Conservation (phyloP, 2,888 invertebrate species). For the Troides aeacus region DNA sequence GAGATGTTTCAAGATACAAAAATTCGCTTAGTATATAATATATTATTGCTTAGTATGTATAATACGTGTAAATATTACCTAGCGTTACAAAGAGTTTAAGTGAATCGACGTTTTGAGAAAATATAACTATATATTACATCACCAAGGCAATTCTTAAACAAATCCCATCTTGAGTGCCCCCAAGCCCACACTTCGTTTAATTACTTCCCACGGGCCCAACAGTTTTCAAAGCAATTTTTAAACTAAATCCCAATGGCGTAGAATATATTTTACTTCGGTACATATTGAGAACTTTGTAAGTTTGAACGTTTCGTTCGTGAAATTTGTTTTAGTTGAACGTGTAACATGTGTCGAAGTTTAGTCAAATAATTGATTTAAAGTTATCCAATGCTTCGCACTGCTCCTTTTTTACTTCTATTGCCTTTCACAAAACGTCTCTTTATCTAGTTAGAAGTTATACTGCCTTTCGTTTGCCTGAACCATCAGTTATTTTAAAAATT, state of each 20-base stretch:
- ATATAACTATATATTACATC: background rate
- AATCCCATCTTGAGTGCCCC: constrained; percentile 1
- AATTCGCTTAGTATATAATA: too few species aligned
- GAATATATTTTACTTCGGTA: constrained; percentile 1
- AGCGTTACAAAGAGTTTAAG: background rate
- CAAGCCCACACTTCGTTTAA: constrained; percentile 11
- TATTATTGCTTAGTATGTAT: too few species aligned
- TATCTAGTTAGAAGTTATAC: too few species aligned
- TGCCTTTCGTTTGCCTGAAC: too few species aligned
- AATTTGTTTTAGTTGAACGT: constrained; percentile 7
- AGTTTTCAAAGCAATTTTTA: constrained; percentile 7
- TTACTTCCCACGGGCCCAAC: constrained; percentile 2
- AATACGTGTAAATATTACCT: background rate
- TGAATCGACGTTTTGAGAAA: background rate
- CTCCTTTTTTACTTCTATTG: background rate
- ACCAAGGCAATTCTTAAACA: background rate
- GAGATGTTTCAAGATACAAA: too few species aligned
- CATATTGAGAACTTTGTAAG: constrained; percentile 7
- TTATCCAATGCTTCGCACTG: background rate
- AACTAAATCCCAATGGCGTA: constrained; percentile 9
- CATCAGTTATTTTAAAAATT: too few species aligned
- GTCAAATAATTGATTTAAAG: constrained; percentile 4
- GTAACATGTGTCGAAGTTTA: constrained; percentile 15
- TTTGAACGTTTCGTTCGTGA: constrained; percentile 12
- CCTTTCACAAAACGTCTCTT: background rate